These are phyloP conservation scores for Candoia aspera DNA, from an alignment of 2,113 vertebrate genomes.

Conservation along the genomic window DNA sequence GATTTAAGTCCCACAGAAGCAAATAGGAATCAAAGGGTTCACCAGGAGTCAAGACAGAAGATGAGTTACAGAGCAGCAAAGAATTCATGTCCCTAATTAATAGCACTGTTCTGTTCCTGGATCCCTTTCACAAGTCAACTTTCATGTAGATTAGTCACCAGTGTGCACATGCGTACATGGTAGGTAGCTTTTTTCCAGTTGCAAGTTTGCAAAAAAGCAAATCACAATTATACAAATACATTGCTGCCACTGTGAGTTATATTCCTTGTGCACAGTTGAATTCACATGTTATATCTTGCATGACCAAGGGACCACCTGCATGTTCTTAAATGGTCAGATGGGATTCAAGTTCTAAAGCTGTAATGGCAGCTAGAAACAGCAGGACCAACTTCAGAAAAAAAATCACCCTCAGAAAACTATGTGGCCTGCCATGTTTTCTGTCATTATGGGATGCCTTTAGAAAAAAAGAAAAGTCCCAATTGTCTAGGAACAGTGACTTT, in stretches of 20 bases:
- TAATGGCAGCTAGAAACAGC: background rate
- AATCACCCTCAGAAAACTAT: background rate
- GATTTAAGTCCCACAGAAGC: background rate
- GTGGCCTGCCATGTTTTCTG: background rate
- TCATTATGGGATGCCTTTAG: background rate
- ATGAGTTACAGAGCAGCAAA: background rate
- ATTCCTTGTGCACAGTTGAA: background rate
- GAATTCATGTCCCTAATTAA: background rate
- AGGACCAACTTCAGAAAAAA: background rate
- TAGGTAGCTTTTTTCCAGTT: background rate
- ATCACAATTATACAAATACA: background rate
- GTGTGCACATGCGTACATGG: background rate
- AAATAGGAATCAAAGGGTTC: background rate
- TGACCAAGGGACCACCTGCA: background rate
- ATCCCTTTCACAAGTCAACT: background rate
- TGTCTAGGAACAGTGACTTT: background rate
- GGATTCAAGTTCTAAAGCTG: background rate
- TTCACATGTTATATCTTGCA: background rate
- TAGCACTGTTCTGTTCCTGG: background rate
- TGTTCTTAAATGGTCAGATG: background rate
- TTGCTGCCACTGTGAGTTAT: background rate
- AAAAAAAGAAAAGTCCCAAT: background rate
- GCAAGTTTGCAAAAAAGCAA: background rate
- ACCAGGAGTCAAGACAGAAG: background rate
- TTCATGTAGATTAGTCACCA: background rate